These are phyloP conservation scores for Sternotherus odoratus DNA, from an alignment of 2,797 vertebrate species.

Conservation along the genomic window DNA sequence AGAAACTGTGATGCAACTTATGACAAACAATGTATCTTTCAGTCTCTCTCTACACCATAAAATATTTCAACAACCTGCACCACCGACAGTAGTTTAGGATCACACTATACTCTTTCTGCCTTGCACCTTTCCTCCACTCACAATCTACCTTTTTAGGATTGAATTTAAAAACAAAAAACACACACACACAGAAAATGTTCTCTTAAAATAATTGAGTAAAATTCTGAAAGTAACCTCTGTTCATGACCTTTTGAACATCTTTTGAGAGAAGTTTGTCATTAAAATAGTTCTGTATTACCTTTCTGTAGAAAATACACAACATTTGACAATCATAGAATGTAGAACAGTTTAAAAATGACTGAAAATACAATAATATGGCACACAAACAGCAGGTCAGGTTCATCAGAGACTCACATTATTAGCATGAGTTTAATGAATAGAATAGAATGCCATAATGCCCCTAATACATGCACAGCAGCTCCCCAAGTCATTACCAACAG, in stretches of 20 bases:
- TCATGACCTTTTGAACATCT: not conserved
- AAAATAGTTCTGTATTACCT: not conserved
- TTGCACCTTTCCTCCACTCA: not conserved
- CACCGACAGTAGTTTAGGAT: not conserved
- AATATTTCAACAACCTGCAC: not conserved
- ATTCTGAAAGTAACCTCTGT: not conserved
- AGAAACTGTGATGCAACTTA: not conserved
- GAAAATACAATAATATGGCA: not conserved
- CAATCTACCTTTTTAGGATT: not conserved
- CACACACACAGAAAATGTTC: not conserved
- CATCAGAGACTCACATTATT: not conserved
- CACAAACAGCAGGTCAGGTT: not conserved
- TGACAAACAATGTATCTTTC: not conserved
- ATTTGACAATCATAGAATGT: not conserved
- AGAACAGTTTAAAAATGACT: not conserved
- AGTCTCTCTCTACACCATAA: not conserved
- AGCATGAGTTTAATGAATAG: not conserved
- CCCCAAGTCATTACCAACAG: not conserved
- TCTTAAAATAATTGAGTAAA: not conserved
- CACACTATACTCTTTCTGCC: not conserved
- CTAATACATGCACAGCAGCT: not conserved
- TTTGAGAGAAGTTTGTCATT: conserved; percentile 3
- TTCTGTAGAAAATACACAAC: not conserved
- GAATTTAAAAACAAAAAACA: not conserved
- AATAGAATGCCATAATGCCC: not conserved